Evolutionary conservation across 2,888 invertebrate genomes (phyloP).

Genomic region (Stegophylla sp.): DNA sequence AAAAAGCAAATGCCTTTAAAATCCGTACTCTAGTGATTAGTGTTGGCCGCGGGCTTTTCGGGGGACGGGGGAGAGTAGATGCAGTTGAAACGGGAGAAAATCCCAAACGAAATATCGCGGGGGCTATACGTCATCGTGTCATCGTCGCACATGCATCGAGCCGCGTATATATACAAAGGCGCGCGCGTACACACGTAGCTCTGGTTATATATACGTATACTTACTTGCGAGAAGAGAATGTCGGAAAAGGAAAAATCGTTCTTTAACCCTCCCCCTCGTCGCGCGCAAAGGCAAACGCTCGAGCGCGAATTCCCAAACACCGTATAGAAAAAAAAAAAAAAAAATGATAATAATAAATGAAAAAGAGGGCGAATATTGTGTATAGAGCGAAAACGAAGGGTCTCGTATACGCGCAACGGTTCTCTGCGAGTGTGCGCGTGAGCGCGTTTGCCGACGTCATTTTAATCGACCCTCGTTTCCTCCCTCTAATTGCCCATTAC

Average conservation of each 20-base stretch:
- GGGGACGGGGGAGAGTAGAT: too few species aligned
- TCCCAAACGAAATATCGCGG: too few species aligned
- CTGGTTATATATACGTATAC: too few species aligned
- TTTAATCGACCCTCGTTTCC: slow-evolving; percentile 55
- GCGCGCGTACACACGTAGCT: not conserved
- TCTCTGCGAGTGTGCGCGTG: not conserved
- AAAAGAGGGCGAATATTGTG: slow-evolving; percentile 31
- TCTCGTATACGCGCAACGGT: not conserved
- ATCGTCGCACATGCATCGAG: not conserved
- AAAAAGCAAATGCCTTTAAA: too few species aligned
- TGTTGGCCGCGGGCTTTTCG: too few species aligned
- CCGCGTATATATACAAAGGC: not conserved
- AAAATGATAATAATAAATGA: not conserved
- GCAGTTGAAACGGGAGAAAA: too few species aligned
- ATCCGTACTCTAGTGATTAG: too few species aligned
- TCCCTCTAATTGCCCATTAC: slow-evolving; percentile 53
- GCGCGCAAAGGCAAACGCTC: not conserved
- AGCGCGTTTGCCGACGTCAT: slow-evolving; percentile 22
- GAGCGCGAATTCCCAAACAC: slow-evolving; percentile 12
- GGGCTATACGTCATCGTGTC: not conserved
- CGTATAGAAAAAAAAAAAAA: not conserved
- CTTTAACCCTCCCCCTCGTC: not conserved
- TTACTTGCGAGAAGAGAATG: not conserved
- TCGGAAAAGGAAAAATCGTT: slow-evolving; percentile 10
- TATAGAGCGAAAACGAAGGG: not conserved